Evolutionary conservation across 2,113 vertebrate species (phyloP).

Genomic region (Percina caprodes): DNA sequence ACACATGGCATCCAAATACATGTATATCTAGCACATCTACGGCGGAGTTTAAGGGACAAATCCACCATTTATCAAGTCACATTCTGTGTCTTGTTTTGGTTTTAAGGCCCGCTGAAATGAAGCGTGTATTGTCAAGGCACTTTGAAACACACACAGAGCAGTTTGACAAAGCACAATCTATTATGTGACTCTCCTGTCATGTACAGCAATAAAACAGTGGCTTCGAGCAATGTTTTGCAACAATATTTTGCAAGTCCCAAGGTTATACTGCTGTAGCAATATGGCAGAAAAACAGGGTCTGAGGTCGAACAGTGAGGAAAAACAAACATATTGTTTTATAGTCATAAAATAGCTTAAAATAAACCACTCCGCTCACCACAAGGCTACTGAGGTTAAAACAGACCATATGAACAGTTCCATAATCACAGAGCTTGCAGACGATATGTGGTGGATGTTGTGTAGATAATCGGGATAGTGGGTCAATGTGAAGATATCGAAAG

Average conservation of each 20-base stretch:
- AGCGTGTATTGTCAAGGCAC: background rate
- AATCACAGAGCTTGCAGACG: constrained; percentile 26
- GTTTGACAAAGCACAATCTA: background rate
- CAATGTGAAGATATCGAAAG: constrained; percentile 5
- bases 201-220: constrained; percentile 3
- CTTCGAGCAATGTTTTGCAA: constrained; percentile 19
- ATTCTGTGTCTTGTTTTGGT: background rate
- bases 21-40: background rate
- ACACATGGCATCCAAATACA: background rate
- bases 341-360: constrained; percentile 34
- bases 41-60: background rate
- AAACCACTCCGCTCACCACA: background rate
- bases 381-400: constrained; percentile 25
- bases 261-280: background rate
- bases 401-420: background rate
- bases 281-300: background rate
- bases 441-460: constrained; percentile 8
- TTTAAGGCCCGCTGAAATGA: background rate
- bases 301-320: constrained; percentile 2
- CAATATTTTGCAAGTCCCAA: constrained; percentile 7
- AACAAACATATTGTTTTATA: constrained; percentile 19
- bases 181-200: background rate
- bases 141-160: background rate
- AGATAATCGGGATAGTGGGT: constrained; percentile 35
- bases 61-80: background rate